phyloP scores from a whole-genome alignment of 2,888 invertebrate genomes.

The Idaea biselata region DNA sequence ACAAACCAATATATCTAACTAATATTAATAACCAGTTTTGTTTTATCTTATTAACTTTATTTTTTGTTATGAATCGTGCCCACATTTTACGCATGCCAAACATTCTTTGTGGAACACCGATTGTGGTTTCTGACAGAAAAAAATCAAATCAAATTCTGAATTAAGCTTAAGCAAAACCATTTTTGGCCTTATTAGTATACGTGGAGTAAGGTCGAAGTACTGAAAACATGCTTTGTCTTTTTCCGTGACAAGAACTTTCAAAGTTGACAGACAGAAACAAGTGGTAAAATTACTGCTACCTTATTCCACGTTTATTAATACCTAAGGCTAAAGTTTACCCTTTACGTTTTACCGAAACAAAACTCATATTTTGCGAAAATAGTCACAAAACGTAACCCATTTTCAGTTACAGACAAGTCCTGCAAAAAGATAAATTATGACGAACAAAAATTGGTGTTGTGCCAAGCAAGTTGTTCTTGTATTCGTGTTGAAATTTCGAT shows the following conservation, averaged over 20 bases:
- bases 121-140: conserved; percentile 6
- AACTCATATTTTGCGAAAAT: conserved; percentile 14
- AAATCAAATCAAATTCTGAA: neutral
- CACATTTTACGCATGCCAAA: conserved; percentile 56
- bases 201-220: too few species aligned
- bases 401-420: conserved; percentile 9
- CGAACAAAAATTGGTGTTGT: conserved; percentile 24
- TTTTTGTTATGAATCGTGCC: conserved; percentile 57
- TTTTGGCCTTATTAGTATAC: too few species aligned
- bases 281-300: neutral
- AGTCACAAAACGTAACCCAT: conserved; percentile 4
- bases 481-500: conserved; percentile 64
- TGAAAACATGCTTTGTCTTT: too few species aligned
- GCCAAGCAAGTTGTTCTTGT: conserved; percentile 23
- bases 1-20: conserved; percentile 80
- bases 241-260: too few species aligned
- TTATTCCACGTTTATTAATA: neutral
- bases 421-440: conserved; percentile 23
- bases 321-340: neutral
- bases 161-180: neutral
- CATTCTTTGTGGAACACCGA: conserved; percentile 44
- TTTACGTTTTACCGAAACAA: conserved; percentile 18
- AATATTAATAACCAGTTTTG: conserved; percentile 76
- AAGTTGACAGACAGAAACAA: too few species aligned
- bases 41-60: conserved; percentile 60